A percentile compares a stretch with the other conserved stretches of the same genome.
phyloP scores from a whole-genome alignment of 2,797 vertebrate genomes.

The Neosalanx taihuensis region DNA sequence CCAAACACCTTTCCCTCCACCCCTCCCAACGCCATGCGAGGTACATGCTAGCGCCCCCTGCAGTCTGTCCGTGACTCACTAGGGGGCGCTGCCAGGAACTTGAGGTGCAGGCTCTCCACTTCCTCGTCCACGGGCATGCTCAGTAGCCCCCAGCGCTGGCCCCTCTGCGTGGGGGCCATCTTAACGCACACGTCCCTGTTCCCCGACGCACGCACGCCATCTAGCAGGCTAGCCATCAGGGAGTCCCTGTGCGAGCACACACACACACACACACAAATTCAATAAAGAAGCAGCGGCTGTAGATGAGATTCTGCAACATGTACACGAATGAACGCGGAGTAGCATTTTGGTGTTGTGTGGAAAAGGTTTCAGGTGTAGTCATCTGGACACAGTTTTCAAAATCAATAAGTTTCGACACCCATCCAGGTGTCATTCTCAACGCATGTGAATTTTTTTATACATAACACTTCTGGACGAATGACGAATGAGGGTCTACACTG shows the following conservation, averaged over 20 bases:
- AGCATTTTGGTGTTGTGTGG: background rate
- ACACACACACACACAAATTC: background rate
- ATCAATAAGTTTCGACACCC: too few relatives aligned
- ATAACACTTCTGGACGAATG: background rate
- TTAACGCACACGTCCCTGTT: constrained; percentile 98
- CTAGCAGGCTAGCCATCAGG: constrained; percentile 91
- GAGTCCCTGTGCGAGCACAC: constrained; percentile 81
- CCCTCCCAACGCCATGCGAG: too few relatives aligned
- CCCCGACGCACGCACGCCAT: constrained; percentile 96
- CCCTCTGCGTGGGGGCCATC: constrained; percentile 92
- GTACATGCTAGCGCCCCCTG: background rate
- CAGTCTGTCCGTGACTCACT: constrained; percentile 75
- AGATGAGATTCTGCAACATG: background rate
- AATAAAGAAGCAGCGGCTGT: background rate
- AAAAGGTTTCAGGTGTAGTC: too few relatives aligned
- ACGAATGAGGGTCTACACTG: background rate
- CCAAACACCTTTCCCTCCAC: too few relatives aligned
- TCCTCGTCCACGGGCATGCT: constrained; percentile 98
- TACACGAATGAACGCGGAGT: background rate
- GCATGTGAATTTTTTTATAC: background rate
- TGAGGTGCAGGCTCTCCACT: constrained; percentile 96
- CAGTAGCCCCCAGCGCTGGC: constrained; percentile 94
- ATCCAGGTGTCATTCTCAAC: too few relatives aligned
- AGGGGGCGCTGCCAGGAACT: constrained; percentile 91
- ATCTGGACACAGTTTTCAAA: too few relatives aligned